Evolutionary conservation across 2,888 invertebrate genomes (phyloP), one percentile per base, ranked within the genome.

Genomic region (Rhorus exstirpatorius): DNA sequence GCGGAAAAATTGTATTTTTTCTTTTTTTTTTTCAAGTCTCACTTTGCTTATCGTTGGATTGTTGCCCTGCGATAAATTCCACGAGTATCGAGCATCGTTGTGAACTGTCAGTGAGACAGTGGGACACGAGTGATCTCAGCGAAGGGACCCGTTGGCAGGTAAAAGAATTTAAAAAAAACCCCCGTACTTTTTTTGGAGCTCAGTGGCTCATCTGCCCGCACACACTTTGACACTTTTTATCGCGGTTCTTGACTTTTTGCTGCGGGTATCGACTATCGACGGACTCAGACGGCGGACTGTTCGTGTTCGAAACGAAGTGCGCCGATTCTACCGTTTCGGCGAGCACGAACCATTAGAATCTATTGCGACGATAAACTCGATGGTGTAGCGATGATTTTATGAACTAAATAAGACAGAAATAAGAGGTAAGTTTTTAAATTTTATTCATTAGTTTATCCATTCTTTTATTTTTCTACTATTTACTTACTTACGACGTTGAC

Each of bases 41-140:
- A n/a, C n/a, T n/a, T n/a, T n/a, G n/a, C n/a, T n/a, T 63, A 74
- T 74, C 61, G 41, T 51, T 74, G 63, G 6, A 74, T 38, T 38
- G 38, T 63, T n/a, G 51, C 14, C 1, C 41, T 38, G 24, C 21
- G 41, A 63, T 41, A 10, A 21, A 63, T 41, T 41, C 19, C 12
- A 12, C 19, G 17, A 51, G 53, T 53, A 26, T 63, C 41, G 17
- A 38, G 12, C 74, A 63, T 74, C 61, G 53, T 63, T 26, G 51
- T 31, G 14, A 49, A 38, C 26, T 51, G 26, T 68, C 53, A 38
- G 14, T 14, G 24, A 51, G 35, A 24, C 61, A 10, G 51, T 41
- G n/a, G 10, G 10, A 24, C 46, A 26, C 3, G 19, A 44, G 41
- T n/a, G 41, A 41, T 6, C 41, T 41, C n/a, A 1, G 3, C 41